Conservation (phyloP, 2,113 vertebrate species). For the Saccopteryx leptura region DNA sequence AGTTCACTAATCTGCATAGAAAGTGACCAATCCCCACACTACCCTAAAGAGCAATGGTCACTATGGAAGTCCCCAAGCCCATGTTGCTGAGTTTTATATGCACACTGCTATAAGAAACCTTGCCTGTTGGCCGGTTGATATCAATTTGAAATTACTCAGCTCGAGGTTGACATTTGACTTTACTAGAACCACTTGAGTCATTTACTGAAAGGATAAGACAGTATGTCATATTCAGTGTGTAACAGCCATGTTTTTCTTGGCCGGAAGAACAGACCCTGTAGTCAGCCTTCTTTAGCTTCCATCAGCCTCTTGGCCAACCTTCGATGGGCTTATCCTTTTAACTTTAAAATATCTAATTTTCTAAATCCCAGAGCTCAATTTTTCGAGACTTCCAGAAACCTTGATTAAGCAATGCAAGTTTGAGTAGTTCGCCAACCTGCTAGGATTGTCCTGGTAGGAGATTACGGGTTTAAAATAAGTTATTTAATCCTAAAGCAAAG, state of each 20-base stretch:
- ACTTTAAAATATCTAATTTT: not conserved
- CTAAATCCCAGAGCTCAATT: not conserved
- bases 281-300: too few species aligned
- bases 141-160: not conserved
- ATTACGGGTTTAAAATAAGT: not conserved
- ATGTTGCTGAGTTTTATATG: not conserved
- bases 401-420: not conserved
- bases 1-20: not conserved
- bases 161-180: not conserved
- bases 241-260: not conserved
- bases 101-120: not conserved
- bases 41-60: not conserved
- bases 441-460: not conserved
- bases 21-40: not conserved
- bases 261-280: accelerated
- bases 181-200: not conserved
- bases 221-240: accelerated
- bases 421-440: not conserved
- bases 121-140: not conserved
- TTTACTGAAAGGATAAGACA: not conserved
- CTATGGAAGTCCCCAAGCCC: not conserved
- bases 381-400: not conserved
- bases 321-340: not conserved
- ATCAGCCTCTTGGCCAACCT: not conserved
- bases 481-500: not conserved